Evolutionary conservation across 2,888 invertebrate species (phyloP).

Genomic region (Mythimna lalbum): DNA sequence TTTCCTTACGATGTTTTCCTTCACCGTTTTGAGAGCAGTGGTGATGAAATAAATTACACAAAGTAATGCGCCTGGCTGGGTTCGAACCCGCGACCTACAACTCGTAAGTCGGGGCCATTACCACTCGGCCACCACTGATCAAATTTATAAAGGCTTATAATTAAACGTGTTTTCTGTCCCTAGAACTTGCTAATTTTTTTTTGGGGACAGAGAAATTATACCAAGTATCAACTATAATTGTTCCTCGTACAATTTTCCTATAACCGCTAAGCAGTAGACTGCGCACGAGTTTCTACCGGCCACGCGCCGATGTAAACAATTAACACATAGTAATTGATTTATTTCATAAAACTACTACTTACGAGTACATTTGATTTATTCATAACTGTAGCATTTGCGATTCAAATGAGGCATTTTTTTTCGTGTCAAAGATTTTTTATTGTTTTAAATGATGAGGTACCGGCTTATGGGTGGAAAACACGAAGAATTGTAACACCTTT

Average conservation of each 20-base stretch:
- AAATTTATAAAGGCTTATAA: too few relatives aligned
- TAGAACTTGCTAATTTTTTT: too few relatives aligned
- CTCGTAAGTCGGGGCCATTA: too few relatives aligned
- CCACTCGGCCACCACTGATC: too few relatives aligned
- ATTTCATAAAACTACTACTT: slow-evolving; percentile 48
- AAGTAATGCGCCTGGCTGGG: too few relatives aligned
- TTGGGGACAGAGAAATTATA: background rate
- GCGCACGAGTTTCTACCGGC: slow-evolving; percentile 66
- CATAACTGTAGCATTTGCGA: slow-evolving; percentile 51
- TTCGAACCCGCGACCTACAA: too few relatives aligned
- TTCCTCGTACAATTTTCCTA: slow-evolving; percentile 63
- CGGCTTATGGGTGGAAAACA: slow-evolving; percentile 26
- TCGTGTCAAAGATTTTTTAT: slow-evolving; percentile 48
- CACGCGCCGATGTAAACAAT: slow-evolving; percentile 66
- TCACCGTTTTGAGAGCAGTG: too few relatives aligned
- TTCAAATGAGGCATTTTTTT: slow-evolving; percentile 37
- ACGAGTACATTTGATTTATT: slow-evolving; percentile 28
- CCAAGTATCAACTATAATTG: slow-evolving; percentile 64
- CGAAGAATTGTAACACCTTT: slow-evolving; percentile 7
- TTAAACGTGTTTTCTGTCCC: too few relatives aligned
- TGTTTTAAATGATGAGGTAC: slow-evolving; percentile 8
- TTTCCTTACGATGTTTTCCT: too few relatives aligned
- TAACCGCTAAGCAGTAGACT: slow-evolving; percentile 61
- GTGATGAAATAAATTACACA: too few relatives aligned
- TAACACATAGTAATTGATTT: slow-evolving; percentile 67